phyloP scores from a whole-genome alignment of 2,888 invertebrate genomes.

The Caenorhabditis macrosperma region DNA sequence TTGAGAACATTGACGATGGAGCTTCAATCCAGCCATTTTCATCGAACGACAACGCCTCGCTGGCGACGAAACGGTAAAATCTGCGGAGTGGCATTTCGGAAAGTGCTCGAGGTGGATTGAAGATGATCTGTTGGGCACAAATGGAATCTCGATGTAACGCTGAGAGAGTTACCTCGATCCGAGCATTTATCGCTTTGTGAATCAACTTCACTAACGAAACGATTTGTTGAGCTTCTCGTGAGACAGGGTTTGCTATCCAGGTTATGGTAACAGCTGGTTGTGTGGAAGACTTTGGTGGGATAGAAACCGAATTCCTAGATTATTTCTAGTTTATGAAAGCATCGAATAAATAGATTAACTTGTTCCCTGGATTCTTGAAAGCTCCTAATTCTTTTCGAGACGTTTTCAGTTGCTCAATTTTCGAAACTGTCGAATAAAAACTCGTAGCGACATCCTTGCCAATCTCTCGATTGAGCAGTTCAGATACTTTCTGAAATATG shows the following conservation, averaged over 20 bases:
- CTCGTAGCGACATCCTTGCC: slow-evolving; percentile 7
- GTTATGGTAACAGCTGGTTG: slow-evolving; percentile 87
- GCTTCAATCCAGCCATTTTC: too few species aligned
- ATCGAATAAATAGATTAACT: slow-evolving; percentile 49
- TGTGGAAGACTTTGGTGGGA: slow-evolving; percentile 82
- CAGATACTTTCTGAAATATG: not conserved
- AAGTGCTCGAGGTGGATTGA: slow-evolving; percentile 95
- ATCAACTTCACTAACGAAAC: slow-evolving; percentile 83
- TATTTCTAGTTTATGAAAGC: not conserved
- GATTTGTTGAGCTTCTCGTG: slow-evolving; percentile 81
- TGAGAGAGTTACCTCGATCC: slow-evolving; percentile 84
- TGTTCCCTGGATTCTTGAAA: slow-evolving; percentile 66
- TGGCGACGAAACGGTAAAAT: slow-evolving; percentile 95
- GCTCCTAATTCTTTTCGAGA: not conserved
- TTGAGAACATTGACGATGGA: slow-evolving; percentile 85
- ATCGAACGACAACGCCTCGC: slow-evolving; percentile 91
- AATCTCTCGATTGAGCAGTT: not conserved
- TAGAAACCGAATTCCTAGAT: slow-evolving; percentile 64
- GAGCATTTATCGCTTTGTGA: slow-evolving; percentile 90
- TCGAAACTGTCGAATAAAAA: slow-evolving; percentile 3
- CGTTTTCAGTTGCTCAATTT: not conserved
- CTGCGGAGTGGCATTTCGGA: slow-evolving; percentile 98
- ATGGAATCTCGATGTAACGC: not conserved
- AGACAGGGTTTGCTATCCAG: slow-evolving; percentile 96
- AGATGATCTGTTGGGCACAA: slow-evolving; percentile 84